Percentiles rank a stretch among this genome's conserved stretches.
Evolutionary conservation across 37 sponge, comb jelly and placozoan genomes (phyloP).

Genomic region (Oopsacas minuta): DNA sequence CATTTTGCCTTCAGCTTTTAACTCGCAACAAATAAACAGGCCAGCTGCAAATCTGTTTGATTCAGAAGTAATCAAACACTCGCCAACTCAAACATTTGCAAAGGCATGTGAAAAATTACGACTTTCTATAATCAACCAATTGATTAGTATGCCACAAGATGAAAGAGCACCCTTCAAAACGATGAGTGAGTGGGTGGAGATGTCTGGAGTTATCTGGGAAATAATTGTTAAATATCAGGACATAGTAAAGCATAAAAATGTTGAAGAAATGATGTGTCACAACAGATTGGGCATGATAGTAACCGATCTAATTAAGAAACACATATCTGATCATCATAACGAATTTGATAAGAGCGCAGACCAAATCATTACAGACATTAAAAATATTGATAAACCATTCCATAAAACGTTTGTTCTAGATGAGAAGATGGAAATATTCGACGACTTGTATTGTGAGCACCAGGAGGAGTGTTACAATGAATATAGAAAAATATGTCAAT

Average conservation of each 20-base stretch:
- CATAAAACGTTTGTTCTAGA: neutral
- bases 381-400: neutral
- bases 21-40: neutral
- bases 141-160: neutral
- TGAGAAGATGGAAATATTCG: neutral
- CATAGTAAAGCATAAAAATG: neutral
- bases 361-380: neutral
- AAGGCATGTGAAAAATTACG: neutral
- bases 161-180: neutral
- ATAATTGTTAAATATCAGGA: neutral
- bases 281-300: neutral
- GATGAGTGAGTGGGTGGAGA: neutral
- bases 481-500: neutral
- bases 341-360: neutral
- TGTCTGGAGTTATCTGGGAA: constrained; percentile 8
- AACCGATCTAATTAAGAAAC: neutral
- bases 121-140: neutral
- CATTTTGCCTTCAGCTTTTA: neutral
- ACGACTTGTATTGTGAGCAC: neutral
- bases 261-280: neutral
- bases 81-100: neutral
- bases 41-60: neutral
- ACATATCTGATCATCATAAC: neutral
- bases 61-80: neutral
- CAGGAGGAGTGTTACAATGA: neutral